These are phyloP conservation scores for Grammatotria lemairii DNA, from an alignment of 2,113 vertebrate genomes.

Conservation along the genomic window DNA sequence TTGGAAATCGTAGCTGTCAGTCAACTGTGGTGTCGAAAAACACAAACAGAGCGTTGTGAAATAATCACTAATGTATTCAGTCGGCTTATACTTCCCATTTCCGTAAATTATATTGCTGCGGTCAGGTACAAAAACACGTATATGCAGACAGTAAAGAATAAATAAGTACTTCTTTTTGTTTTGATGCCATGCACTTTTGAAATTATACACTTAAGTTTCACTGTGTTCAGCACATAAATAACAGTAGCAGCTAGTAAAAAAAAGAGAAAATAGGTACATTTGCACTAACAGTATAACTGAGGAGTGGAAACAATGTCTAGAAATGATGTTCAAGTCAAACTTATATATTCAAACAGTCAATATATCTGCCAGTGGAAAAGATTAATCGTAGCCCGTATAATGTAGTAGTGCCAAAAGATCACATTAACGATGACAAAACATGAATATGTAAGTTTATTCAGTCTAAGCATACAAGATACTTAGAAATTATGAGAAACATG, in stretches of 20 bases:
- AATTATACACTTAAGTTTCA: slow-evolving; percentile 32
- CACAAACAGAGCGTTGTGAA: slow-evolving; percentile 64
- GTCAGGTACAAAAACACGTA: slow-evolving; percentile 34
- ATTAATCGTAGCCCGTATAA: not conserved
- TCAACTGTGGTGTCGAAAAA: slow-evolving; percentile 50
- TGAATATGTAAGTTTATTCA: not conserved
- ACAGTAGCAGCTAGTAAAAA: not conserved
- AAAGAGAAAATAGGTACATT: not conserved
- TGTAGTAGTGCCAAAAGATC: not conserved
- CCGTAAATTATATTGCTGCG: slow-evolving; percentile 9
- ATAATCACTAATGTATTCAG: slow-evolving; percentile 56
- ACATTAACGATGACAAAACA: not conserved
- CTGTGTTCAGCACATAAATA: slow-evolving; percentile 11
- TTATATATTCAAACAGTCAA: not conserved
- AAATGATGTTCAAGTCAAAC: not conserved
- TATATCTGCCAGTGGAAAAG: not conserved
- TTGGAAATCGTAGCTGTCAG: slow-evolving; percentile 71
- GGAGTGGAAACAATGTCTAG: not conserved
- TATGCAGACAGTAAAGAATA: slow-evolving; percentile 1
- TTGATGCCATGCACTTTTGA: slow-evolving; percentile 3
- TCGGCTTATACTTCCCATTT: slow-evolving; percentile 32
- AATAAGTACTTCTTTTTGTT: slow-evolving; percentile 21
- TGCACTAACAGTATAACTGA: not conserved
- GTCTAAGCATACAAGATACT: not conserved
- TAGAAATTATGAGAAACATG: not conserved